Percentiles rank a stretch among this genome's conserved stretches.
Conservation (phyloP, 2,113 vertebrate genomes). For the Sylvilagus bachmani region DNA sequence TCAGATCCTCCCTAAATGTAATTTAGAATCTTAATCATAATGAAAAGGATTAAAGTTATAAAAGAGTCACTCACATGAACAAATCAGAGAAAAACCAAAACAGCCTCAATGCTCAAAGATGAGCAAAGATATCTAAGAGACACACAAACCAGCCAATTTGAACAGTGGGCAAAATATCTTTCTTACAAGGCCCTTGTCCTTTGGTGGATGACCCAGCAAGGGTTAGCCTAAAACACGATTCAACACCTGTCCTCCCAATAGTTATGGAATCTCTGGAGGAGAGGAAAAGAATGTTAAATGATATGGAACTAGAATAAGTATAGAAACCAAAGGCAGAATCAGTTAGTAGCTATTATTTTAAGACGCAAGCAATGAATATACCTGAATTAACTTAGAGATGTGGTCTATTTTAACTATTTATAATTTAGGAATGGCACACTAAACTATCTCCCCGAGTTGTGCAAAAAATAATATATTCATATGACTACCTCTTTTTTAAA, state of each 20-base stretch:
- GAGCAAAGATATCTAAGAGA: slow-evolving; percentile 63
- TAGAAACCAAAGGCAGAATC: slow-evolving; percentile 62
- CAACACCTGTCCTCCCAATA: background rate
- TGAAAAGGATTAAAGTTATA: slow-evolving; percentile 60
- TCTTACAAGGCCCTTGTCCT: background rate
- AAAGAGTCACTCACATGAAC: slow-evolving; percentile 52
- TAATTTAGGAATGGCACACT: slow-evolving; percentile 55
- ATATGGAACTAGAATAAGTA: slow-evolving; percentile 15
- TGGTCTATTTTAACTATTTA: background rate
- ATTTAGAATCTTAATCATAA: slow-evolving; percentile 57
- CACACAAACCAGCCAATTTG: slow-evolving; percentile 28
- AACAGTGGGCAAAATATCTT: background rate
- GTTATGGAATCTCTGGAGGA: slow-evolving; percentile 22
- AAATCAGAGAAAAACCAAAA: slow-evolving; percentile 57
- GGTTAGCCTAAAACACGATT: slow-evolving; percentile 39
- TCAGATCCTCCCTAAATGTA: slow-evolving; percentile 47
- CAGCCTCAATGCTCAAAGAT: slow-evolving; percentile 63
- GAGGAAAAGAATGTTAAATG: slow-evolving; percentile 67
- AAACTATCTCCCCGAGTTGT: slow-evolving; percentile 43
- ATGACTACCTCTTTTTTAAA: slow-evolving; percentile 60
- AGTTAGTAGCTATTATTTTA: slow-evolving; percentile 38
- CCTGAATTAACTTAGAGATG: background rate
- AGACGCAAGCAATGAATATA: slow-evolving; percentile 21
- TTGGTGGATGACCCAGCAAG: slow-evolving; percentile 45
- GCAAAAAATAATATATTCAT: slow-evolving; percentile 48